phyloP scores from a whole-genome alignment of 2,797 vertebrate species.

The Muscicapa comitata region DNA sequence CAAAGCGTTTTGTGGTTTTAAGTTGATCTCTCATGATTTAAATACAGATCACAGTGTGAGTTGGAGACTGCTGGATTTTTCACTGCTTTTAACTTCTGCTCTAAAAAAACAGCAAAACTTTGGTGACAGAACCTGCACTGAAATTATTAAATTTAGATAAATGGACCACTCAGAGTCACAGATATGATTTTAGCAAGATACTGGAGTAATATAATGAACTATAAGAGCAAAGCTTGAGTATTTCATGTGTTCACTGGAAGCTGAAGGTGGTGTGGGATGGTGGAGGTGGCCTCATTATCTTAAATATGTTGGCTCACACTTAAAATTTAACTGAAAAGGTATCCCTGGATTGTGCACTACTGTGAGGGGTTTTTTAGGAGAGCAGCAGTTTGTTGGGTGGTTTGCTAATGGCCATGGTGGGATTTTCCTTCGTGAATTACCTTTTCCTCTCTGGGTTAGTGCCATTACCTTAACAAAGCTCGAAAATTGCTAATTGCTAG shows the following conservation, averaged over 20 bases:
- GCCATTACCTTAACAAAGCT: constrained; percentile 7
- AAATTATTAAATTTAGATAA: not conserved
- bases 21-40: not conserved
- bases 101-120: not conserved
- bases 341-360: not conserved
- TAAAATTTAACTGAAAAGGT: not conserved
- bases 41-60: not conserved
- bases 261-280: not conserved
- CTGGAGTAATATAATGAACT: not conserved
- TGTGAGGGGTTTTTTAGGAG: not conserved
- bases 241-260: not conserved
- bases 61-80: not conserved
- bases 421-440: not conserved
- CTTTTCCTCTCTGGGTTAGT: not conserved
- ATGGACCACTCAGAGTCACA: not conserved
- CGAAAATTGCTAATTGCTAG: not conserved
- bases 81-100: constrained; percentile 19
- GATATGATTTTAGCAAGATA: not conserved
- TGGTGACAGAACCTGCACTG: not conserved
- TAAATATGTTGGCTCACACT: not conserved
- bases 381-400: not conserved
- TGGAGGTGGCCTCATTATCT: not conserved
- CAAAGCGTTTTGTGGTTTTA: not conserved
- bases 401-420: not conserved
- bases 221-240: not conserved